Evolutionary conservation across 1,140 invertebrate species (phyloP).

Genomic region (Laupala kohalensis): DNA sequence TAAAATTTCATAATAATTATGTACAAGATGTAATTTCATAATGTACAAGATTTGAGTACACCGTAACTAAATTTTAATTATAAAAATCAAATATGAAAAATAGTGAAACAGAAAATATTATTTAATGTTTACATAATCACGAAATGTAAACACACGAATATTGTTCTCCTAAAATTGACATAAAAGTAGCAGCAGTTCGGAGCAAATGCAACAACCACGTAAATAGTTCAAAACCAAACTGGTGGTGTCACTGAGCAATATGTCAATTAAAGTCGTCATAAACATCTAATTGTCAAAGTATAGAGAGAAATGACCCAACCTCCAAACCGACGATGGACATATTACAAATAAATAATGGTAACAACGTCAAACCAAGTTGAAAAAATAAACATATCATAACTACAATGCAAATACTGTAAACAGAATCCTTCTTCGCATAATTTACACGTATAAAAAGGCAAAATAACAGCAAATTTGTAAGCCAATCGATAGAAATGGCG

Average conservation of each 20-base stretch:
- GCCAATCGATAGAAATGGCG: conserved; percentile 33
- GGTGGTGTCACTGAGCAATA: no score
- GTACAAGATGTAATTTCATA: no score
- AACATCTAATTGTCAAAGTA: not conserved
- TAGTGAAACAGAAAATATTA: not conserved
- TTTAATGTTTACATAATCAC: not conserved
- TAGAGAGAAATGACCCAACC: not conserved
- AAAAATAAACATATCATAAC: not conserved
- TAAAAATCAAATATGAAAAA: not conserved
- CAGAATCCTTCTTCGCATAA: not conserved
- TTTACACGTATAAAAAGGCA: not conserved
- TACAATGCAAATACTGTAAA: not conserved
- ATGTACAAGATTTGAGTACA: no score
- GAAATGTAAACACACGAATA: not conserved
- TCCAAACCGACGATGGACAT: not conserved
- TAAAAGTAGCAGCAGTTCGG: not conserved
- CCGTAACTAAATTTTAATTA: not conserved
- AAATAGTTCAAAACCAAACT: no score
- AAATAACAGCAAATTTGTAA: conserved; percentile 18
- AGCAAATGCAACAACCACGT: not conserved
- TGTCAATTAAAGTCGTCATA: no score
- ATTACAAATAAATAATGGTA: not conserved
- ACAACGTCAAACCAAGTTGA: not conserved
- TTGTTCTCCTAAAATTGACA: not conserved
- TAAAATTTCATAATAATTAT: no score